Evolutionary conservation across 2,888 invertebrate genomes (phyloP).

Genomic region (Carcina quercana): DNA sequence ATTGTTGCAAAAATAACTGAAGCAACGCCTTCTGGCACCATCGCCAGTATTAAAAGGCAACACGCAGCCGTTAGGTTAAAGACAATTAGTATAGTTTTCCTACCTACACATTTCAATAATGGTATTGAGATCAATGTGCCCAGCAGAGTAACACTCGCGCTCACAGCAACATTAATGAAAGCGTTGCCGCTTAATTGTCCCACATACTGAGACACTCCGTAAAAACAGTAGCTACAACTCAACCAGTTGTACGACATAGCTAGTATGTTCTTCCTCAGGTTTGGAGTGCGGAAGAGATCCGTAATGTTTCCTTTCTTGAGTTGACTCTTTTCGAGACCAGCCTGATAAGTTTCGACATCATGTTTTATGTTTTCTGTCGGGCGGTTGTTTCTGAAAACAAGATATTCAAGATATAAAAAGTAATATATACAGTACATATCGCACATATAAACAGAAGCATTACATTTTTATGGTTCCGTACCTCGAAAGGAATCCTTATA

Average conservation of each 20-base stretch:
- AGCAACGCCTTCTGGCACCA: conserved; percentile 53
- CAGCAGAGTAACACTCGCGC: conserved; percentile 76
- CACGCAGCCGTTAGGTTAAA: conserved; percentile 76
- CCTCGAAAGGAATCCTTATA: no score
- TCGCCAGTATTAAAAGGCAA: conserved; percentile 76
- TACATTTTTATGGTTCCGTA: no score
- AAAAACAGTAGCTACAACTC: conserved; percentile 83
- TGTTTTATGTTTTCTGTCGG: conserved; percentile 57
- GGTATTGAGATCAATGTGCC: conserved; percentile 78
- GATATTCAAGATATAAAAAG: no score
- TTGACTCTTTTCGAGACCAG: conserved; percentile 37
- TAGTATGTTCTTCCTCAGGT: conserved; percentile 80
- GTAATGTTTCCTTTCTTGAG: conserved; percentile 70
- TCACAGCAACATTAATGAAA: conserved; percentile 86
- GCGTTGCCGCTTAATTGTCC: conserved; percentile 86
- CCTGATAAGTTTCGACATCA: conserved; percentile 49
- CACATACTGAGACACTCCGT: conserved; percentile 88
- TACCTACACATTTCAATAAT: conserved; percentile 78
- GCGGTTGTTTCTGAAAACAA: conserved; percentile 56
- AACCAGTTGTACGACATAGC: conserved; percentile 86
- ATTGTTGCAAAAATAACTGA: conserved; percentile 79
- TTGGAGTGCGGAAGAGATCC: conserved; percentile 82
- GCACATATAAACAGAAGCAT: no score
- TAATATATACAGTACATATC: no score
- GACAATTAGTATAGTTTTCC: conserved; percentile 77